Conservation (phyloP, 1,140 invertebrate species). For the Drosophila pectinifera region DNA sequence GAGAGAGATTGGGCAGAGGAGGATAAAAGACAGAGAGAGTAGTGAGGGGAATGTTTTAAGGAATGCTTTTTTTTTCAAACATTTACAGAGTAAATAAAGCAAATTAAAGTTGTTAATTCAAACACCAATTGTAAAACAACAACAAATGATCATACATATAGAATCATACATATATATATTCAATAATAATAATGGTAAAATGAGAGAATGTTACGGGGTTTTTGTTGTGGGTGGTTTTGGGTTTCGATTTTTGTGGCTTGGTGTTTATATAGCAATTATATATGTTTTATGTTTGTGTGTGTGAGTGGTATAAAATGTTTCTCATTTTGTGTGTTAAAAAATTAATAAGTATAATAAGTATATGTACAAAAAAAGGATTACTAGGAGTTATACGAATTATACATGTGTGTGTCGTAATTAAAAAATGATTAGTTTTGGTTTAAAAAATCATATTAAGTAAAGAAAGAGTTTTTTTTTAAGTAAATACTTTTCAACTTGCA, state of each 20-base stretch:
- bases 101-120: conserved; percentile 41
- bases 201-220: conserved; percentile 47
- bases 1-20: not conserved
- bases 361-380: conserved; percentile 71
- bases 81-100: conserved; percentile 45
- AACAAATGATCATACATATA: conserved; percentile 68
- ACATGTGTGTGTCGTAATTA: conserved; percentile 54
- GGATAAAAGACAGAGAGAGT: conserved; percentile 15
- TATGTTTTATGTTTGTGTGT: conserved; percentile 35
- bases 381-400: conserved; percentile 70
- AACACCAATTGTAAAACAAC: conserved; percentile 62
- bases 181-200: conserved; percentile 59
- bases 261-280: conserved; percentile 41
- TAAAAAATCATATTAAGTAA: conserved; percentile 64
- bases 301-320: conserved; percentile 42
- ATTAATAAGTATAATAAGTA: conserved; percentile 54
- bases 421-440: conserved; percentile 59
- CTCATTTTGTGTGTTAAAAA: conserved; percentile 61
- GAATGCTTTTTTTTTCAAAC: conserved; percentile 17
- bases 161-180: conserved; percentile 56
- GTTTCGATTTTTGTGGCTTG: conserved; percentile 10
- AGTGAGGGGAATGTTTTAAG: conserved; percentile 31
- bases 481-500: conserved; percentile 81
- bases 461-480: conserved; percentile 49
- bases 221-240: conserved; percentile 31